Base-by-base conservation (phyloP, 2,888 invertebrate species). In the Emmelina monodactyla region DNA sequence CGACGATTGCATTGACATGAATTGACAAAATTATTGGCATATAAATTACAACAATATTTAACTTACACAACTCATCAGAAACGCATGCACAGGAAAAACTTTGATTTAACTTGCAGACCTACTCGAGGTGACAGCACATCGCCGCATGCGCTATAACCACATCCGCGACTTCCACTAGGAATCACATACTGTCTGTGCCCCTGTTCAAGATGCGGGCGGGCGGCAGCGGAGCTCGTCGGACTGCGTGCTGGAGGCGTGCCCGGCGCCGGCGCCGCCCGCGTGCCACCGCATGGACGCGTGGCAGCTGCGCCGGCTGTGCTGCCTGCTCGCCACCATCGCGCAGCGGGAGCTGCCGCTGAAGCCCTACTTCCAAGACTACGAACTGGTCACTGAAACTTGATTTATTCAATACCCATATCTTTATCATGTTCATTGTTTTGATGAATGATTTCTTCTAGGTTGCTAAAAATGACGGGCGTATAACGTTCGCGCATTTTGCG, bases 301-400 rank as follows among this genome's bases (percentile, higher is more conserved):
- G 47, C 89, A 91, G 60, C 82, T 85, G 50, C 82, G 88, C 15
- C 81, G 84, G 16, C 68, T 91, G 7, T 86, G 85, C 63, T 73
- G 90, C 37, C 75, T 91, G 37, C 71, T 91, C 3, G 85, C 88
- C 36, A 89, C 90, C 72, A 88, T 91, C 40, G 89, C 90, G 0
- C 81, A 84, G 22, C 65, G 85, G 2, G 83, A 87, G 48, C 60
- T 91, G 22, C 83, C 88, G 0, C 65, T 91, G 33, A 72, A 83
- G 45, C 91, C 91, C 0, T 91, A 89, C 63, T 88, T 88, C 62
- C 88, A 88, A 59, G 88, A 88, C 55, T 88, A 88, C 46, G 88
- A 88, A 53, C 61, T 88, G 63, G 87, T 86, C 54, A 51, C 42
- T 19, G 19, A 5, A 19, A 19, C 19, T 6, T 19, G 19, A 3